phyloP scores from a whole-genome alignment of 2,888 invertebrate genomes.

The Criorhina ranunculi region DNA sequence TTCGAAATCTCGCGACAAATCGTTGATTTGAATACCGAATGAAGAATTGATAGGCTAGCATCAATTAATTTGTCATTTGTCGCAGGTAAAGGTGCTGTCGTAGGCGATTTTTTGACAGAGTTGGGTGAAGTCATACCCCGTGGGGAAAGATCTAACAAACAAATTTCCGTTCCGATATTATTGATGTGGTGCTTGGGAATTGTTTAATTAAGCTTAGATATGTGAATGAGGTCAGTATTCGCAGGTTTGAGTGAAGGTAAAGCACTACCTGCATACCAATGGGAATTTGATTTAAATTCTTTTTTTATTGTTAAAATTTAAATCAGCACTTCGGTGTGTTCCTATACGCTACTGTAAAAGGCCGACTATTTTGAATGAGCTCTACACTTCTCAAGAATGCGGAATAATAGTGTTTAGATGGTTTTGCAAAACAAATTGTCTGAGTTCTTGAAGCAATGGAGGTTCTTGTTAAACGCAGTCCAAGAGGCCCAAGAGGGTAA shows the following conservation, averaged over 20 bases:
- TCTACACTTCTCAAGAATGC: too few species aligned
- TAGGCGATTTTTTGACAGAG: constrained; percentile 29
- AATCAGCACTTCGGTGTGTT: too few species aligned
- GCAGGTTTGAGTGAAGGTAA: constrained; percentile 35
- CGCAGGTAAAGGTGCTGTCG: constrained; percentile 5
- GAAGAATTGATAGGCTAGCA: constrained; percentile 23
- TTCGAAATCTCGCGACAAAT: constrained; percentile 30
- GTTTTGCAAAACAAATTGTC: too few species aligned
- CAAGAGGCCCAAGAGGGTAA: too few species aligned
- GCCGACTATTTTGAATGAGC: too few species aligned
- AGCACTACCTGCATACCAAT: constrained; percentile 9
- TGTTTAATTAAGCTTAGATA: constrained; percentile 23
- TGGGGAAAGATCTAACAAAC: constrained; percentile 13
- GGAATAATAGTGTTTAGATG: too few species aligned
- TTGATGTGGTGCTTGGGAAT: constrained; percentile 42
- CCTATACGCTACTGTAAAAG: too few species aligned
- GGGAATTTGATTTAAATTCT: background rate
- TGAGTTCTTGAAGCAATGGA: too few species aligned
- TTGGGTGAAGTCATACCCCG: constrained; percentile 37
- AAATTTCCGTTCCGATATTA: constrained; percentile 41
- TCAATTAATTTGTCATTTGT: constrained; percentile 30
- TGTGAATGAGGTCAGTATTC: constrained; percentile 51
- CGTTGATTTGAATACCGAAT: constrained; percentile 51
- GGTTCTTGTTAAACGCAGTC: too few species aligned
- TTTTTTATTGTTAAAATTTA: constrained; percentile 2